These are phyloP conservation scores for Falco naumanni DNA, from an alignment of 2,797 vertebrate species.

Conservation along the genomic window DNA sequence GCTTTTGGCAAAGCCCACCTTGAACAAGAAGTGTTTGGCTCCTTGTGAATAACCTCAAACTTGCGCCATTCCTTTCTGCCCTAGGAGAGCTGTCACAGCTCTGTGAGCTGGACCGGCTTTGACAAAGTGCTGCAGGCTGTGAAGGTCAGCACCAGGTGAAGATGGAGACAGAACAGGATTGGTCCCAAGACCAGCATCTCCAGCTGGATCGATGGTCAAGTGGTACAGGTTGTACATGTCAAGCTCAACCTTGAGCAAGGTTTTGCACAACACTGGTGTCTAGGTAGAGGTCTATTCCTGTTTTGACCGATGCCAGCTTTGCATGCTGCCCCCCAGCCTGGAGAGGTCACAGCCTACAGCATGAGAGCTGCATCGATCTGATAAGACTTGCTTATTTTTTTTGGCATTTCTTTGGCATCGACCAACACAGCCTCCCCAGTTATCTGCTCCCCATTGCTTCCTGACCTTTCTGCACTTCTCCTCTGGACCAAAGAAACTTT, in stretches of 20 bases:
- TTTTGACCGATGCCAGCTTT: not conserved
- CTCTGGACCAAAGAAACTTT: not conserved
- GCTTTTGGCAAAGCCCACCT: not conserved
- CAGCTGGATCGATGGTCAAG: not conserved
- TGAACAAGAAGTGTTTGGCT: not conserved
- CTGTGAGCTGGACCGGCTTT: fast-evolving
- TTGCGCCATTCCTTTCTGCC: not conserved
- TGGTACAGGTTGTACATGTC: not conserved
- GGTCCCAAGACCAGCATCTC: not conserved
- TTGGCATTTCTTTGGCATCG: not conserved
- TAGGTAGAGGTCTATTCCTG: not conserved
- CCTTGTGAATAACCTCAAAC: not conserved
- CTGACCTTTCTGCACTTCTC: not conserved
- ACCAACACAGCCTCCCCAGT: not conserved
- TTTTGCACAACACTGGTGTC: not conserved
- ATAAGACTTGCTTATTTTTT: not conserved
- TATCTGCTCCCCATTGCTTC: not conserved
- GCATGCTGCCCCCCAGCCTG: not conserved
- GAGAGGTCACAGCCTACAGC: not conserved
- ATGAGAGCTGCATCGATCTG: not conserved
- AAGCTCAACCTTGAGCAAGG: not conserved
- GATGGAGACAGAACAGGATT: not conserved
- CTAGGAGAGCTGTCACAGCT: not conserved
- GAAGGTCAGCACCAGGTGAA: not conserved
- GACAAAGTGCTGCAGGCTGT: not conserved